phyloP scores from a whole-genome alignment of 2,888 invertebrate genomes.

The Limnephilus auricula region DNA sequence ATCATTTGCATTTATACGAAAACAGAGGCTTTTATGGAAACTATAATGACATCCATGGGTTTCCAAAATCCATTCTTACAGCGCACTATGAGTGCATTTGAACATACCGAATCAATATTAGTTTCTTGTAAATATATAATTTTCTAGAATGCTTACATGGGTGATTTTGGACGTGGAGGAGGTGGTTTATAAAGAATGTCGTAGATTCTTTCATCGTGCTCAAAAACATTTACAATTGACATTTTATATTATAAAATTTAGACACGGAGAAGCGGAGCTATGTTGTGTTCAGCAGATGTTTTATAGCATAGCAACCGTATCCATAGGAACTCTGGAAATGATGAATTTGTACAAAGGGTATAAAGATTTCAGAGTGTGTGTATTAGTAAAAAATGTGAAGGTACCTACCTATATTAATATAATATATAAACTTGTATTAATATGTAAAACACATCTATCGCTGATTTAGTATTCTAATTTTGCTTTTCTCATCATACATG shows the following conservation, averaged over 20 bases:
- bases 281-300: background rate
- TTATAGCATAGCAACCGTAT: background rate
- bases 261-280: background rate
- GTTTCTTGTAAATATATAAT: background rate
- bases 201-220: slow-evolving; percentile 83
- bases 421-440: too few relatives aligned
- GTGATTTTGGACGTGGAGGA: slow-evolving; percentile 75
- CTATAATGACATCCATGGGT: background rate
- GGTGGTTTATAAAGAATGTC: slow-evolving; percentile 77
- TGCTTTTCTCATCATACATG: too few relatives aligned
- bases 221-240: slow-evolving; percentile 82
- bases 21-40: background rate
- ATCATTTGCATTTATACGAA: background rate
- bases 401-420: too few relatives aligned
- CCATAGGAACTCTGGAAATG: background rate
- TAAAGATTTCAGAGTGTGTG: background rate
- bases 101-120: background rate
- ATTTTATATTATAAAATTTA: slow-evolving; percentile 70
- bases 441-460: too few relatives aligned
- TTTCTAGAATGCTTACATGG: slow-evolving; percentile 70
- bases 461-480: too few relatives aligned
- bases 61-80: background rate
- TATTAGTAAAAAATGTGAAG: background rate
- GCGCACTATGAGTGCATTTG: background rate
- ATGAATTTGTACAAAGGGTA: background rate